phyloP scores from a whole-genome alignment of 2,888 invertebrate genomes.

The Dolichomitus sp. region DNA sequence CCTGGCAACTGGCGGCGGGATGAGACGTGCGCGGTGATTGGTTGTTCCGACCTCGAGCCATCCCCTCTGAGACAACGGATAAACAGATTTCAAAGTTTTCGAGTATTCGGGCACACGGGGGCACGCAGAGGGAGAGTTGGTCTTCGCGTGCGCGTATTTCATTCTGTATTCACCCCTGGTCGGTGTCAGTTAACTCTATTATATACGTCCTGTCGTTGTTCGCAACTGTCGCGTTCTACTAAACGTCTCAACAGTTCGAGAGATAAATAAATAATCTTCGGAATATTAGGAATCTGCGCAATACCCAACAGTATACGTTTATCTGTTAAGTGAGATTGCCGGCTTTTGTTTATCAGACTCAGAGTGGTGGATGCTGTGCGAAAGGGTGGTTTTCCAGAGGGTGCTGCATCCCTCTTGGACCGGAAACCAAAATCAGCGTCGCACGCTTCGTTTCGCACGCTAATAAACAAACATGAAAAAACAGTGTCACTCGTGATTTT shows the following conservation, averaged over 20 bases:
- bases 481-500: slow-evolving; percentile 39
- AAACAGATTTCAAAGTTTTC: slow-evolving; percentile 77
- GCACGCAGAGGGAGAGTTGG: slow-evolving; percentile 67
- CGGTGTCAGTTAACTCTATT: slow-evolving; percentile 58
- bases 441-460: slow-evolving; percentile 65
- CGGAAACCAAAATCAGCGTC: slow-evolving; percentile 47
- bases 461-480: slow-evolving; percentile 40
- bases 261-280: background rate
- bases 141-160: slow-evolving; percentile 71
- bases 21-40: slow-evolving; percentile 71
- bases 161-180: slow-evolving; percentile 68
- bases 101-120: slow-evolving; percentile 70
- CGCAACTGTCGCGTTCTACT: background rate
- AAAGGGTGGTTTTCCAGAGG: slow-evolving; percentile 63
- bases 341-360: slow-evolving; percentile 21
- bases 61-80: slow-evolving; percentile 72
- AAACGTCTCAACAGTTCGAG: background rate
- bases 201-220: slow-evolving; percentile 29
- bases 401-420: slow-evolving; percentile 5
- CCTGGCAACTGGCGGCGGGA: slow-evolving; percentile 78
- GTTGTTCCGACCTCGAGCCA: slow-evolving; percentile 55
- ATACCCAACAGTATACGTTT: background rate
- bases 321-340: background rate
- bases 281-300: background rate
- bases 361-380: background rate